A percentile compares a stretch with the other conserved stretches of the same genome.
phyloP scores from a whole-genome alignment of 2,113 vertebrate species.

The Lutjanus erythropterus region DNA sequence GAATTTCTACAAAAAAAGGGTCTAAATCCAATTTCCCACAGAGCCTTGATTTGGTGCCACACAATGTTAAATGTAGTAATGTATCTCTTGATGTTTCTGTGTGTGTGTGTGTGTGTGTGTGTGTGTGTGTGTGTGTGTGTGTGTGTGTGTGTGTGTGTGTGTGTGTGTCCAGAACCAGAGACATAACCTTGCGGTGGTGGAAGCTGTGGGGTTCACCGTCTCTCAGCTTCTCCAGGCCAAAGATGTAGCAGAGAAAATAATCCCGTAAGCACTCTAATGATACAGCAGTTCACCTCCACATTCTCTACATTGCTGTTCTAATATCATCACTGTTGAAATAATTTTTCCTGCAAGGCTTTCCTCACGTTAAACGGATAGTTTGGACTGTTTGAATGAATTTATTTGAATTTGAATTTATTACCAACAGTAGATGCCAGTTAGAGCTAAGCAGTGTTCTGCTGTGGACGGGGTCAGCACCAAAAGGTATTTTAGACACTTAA shows the following conservation, averaged over 20 bases:
- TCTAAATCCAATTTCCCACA: neutral
- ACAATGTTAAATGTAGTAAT: neutral
- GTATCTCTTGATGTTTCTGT: constrained; percentile 9
- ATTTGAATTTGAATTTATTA: no score
- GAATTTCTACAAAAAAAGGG: neutral
- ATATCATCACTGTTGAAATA: neutral
- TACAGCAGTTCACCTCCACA: neutral
- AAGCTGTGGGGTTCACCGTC: constrained; percentile 92
- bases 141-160: constrained; percentile 33
- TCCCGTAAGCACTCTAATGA: constrained; percentile 85
- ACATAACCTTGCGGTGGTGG: constrained; percentile 90
- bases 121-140: constrained; percentile 64
- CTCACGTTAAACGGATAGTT: neutral
- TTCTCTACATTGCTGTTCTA: neutral
- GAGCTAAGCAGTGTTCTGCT: no score
- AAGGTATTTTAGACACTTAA: no score
- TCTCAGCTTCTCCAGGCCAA: constrained; percentile 94
- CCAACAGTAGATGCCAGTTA: no score
- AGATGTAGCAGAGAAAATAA: constrained; percentile 87
- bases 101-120: constrained; percentile 55
- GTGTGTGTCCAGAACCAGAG: constrained; percentile 84
- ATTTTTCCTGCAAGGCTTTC: neutral
- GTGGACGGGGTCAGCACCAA: no score
- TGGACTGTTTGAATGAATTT: no score
- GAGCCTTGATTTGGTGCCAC: neutral